Evolutionary conservation across 2,888 invertebrate species (phyloP).

Genomic region (Cataglyphis altisquamis): DNA sequence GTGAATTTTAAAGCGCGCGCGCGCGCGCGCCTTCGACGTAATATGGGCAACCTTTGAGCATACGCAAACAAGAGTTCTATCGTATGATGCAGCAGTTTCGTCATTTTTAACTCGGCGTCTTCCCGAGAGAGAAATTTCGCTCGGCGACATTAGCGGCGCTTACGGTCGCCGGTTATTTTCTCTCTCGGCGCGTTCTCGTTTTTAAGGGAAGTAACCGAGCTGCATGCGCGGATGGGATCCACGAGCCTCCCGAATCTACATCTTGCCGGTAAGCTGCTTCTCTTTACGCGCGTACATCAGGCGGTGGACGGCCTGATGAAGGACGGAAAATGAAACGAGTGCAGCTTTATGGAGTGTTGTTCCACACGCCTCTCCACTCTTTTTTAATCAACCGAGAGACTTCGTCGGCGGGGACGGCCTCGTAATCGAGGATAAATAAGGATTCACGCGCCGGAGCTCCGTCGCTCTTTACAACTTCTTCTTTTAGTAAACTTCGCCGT

Average conservation of each 20-base stretch:
- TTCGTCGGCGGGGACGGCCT: conserved; percentile 47
- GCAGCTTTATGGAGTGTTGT: conserved; percentile 52
- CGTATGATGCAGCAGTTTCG: conserved; percentile 46
- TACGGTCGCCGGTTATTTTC: conserved; percentile 46
- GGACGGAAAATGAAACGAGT: conserved; percentile 51
- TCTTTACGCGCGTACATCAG: conserved; percentile 52
- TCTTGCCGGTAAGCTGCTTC: conserved; percentile 44
- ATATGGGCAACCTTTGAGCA: conserved; percentile 51
- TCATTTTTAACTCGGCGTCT: conserved; percentile 44
- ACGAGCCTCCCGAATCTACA: conserved; percentile 29
- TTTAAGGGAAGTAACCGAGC: conserved; percentile 40
- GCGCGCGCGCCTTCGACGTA: conserved; percentile 19
- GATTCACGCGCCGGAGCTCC: conserved; percentile 28
- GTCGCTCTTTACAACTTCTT: conserved; percentile 34
- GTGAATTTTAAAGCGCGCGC: conserved; percentile 49
- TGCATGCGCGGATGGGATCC: conserved; percentile 11
- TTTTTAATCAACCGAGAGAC: conserved; percentile 56
- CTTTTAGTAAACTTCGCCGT: conserved; percentile 43
- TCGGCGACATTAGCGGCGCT: conserved; percentile 43
- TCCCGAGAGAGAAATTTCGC: conserved; percentile 44
- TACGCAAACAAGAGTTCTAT: conserved; percentile 50
- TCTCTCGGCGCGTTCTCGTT: conserved; percentile 41
- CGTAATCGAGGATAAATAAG: conserved; percentile 57
- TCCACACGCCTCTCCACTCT: conserved; percentile 47
- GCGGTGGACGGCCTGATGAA: conserved; percentile 52